Evolutionary conservation across 2,797 vertebrate species (phyloP), one percentile per base, ranked within the genome.

Genomic region (Chrosomus eos): DNA sequence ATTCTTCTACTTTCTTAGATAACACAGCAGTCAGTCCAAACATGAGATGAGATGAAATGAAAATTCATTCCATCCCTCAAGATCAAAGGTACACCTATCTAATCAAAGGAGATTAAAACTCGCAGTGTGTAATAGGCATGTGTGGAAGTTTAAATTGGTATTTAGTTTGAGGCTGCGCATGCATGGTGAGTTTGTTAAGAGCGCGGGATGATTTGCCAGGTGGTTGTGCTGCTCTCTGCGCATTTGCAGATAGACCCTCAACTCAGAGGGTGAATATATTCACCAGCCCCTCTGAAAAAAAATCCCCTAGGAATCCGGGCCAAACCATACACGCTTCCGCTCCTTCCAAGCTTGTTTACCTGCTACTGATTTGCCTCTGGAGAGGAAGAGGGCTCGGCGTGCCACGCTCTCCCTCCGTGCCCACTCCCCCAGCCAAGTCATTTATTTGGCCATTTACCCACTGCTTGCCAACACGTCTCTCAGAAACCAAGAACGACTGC

Each of bases 271-370:
- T 62, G 84, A 90, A 87, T 88, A 45, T 43, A 88, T 87, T 85
- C 84, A 83, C 77, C 83, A 83, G 71, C 74, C 60, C 33, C 48
- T 67, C 75, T 66, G 14, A 64, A 72, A 64, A 66, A 48, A 85
- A 88, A 74, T 85, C 87, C 79, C 86, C 19, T 14, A 80, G 79
- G 86, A 85, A 21, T 70, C 58, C 5, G 3, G 53, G 81, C 87
- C 83, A 85, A 84, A 78, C 53, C 64, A 64, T 68, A 76, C 72
- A 70, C 72, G 78, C 53, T 81, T 67, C 66, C 43, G 51, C 81
- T 80, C 36, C 76, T 74, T 51, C 64, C 73, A 38, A 81, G 81
- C 84, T 83, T 89, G 79, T 81, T 89, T 89, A 86, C 84, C 84
- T 76, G 82, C 85, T 67, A 71, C 66, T 75, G 62, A 87, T 87